phyloP scores from a whole-genome alignment of 2,888 invertebrate species.

The Tenthredo notha region DNA sequence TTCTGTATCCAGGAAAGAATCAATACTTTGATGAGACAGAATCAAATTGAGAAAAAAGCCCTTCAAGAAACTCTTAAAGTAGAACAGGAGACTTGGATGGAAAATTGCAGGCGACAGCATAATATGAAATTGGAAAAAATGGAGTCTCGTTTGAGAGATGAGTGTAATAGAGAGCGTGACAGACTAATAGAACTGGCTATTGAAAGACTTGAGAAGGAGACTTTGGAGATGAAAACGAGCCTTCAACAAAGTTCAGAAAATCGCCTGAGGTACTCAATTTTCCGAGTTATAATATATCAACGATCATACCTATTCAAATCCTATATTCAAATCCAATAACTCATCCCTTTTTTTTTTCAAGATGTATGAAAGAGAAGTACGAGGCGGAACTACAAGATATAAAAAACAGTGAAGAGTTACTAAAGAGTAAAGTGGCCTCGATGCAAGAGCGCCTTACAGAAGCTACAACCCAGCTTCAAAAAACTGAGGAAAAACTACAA shows the following conservation, averaged over 20 bases:
- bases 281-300: background rate
- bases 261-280: slow-evolving; percentile 75
- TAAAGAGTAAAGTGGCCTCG: slow-evolving; percentile 85
- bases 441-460: slow-evolving; percentile 84
- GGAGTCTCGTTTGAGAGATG: slow-evolving; percentile 85
- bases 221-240: slow-evolving; percentile 80
- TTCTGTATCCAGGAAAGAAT: slow-evolving; percentile 65
- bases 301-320: background rate
- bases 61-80: slow-evolving; percentile 82
- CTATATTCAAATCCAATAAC: background rate
- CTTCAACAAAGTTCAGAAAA: slow-evolving; percentile 83
- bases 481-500: slow-evolving; percentile 82
- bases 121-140: slow-evolving; percentile 82
- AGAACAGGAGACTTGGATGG: slow-evolving; percentile 84
- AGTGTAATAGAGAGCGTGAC: slow-evolving; percentile 87
- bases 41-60: slow-evolving; percentile 79
- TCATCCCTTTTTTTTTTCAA: slow-evolving; percentile 70
- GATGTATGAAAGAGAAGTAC: slow-evolving; percentile 88
- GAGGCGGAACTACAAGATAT: slow-evolving; percentile 86
- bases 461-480: slow-evolving; percentile 83
- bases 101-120: slow-evolving; percentile 83
- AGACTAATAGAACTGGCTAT: slow-evolving; percentile 89
- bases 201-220: slow-evolving; percentile 85
- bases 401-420: slow-evolving; percentile 84
- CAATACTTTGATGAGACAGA: slow-evolving; percentile 65